Evolutionary conservation across 2,888 invertebrate species (phyloP), one percentile per base, ranked within the genome.

Genomic region (Plagodis pulveraria): DNA sequence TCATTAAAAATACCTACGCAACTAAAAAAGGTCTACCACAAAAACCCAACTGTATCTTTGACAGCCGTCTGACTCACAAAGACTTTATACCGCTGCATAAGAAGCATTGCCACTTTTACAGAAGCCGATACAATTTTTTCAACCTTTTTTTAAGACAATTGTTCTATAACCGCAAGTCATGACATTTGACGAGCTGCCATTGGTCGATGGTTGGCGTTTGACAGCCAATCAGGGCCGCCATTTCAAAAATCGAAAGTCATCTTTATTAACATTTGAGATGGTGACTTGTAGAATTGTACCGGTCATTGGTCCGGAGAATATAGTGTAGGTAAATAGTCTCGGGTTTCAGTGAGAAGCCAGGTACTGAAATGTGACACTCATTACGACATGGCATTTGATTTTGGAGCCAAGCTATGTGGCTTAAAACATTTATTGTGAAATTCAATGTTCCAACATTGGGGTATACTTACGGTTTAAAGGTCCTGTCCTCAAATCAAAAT

Each of bases 111-210:
- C 86, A 89, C 87, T 88, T 90, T 89, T 86, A 87, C 91, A 85
- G 91, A 86, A 91, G 91, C 91, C 79, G 77, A 72, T 80, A 45
- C 78, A 83, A 86, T 83, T 83, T 62, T 73, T 73, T 67, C 69
- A 67, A 46, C 36, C n/a, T 73, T 78, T 78, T 74, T 76, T 71
- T 67, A 73, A 72, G 73, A 79, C 88, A 88, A 89, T 90, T 87
- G 88, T 88, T 83, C 80, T 49, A 22, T 70, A 71, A 83, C 84
- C 84, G 79, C 81, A 66, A 83, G 90, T 92, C 91, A 92, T 86
- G 83, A 84, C 79, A 82, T 85, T 87, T 91, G 91, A 92, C 90
- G 90, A 91, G 87, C 89, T 67, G 72, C 85, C 80, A 92, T 91
- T 92, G 91, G 91, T 86, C 76, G 85, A 76, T 80, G 83, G 83